Base-by-base conservation (phyloP, 2,113 vertebrate genomes). In the Microtus richardsoni region DNA sequence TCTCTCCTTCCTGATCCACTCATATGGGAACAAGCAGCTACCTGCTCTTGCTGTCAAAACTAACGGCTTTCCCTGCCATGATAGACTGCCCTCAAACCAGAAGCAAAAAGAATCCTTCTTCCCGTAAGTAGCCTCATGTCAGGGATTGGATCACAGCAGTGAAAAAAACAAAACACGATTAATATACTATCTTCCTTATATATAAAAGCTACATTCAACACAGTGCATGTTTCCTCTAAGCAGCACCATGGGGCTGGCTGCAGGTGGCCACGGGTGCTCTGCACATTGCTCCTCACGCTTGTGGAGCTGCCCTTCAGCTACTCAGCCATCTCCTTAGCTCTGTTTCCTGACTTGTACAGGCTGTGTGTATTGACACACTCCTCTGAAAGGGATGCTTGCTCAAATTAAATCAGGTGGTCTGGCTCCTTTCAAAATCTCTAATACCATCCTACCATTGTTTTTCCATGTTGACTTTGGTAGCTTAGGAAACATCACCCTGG, bases 391-490 rank as follows among this genome's bases (percentile, higher is more conserved):
- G 64, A 66, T 66, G 28, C 41, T 68, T 83, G 7, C n/a, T 62
- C 41, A 83, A 28, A 41, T 83, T 62, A 83, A 83, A 62, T 28
- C 28, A 83, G 14, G n/a, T 66, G 33, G 58, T 66, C 94, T 58
- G 89, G 39, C 68, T 75, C 10, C 33, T 73, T 49, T 83, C 7
- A 88, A 80, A 93, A 93, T 80, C 64, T 88, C 64, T 60, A 89
- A 60, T 54, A n/a, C 5, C 60, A 52, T 16, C 36, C 44, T 52
- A 54, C 86, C 47, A 75, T 0, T 75, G 10, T 71, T 14, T 83
- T 82, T 89, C 58, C 26, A 9, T 0, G 44, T 54, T 73, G 52
- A 30, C 12, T 91, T 94, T 30, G 47, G 60, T 87, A 78, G 8
- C 30, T 71, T 44, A 71, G 60, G 58, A 87, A 62, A 87, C 30